phyloP scores from a whole-genome alignment of 1,140 invertebrate species.

The Aphelenchoides besseyi region DNA sequence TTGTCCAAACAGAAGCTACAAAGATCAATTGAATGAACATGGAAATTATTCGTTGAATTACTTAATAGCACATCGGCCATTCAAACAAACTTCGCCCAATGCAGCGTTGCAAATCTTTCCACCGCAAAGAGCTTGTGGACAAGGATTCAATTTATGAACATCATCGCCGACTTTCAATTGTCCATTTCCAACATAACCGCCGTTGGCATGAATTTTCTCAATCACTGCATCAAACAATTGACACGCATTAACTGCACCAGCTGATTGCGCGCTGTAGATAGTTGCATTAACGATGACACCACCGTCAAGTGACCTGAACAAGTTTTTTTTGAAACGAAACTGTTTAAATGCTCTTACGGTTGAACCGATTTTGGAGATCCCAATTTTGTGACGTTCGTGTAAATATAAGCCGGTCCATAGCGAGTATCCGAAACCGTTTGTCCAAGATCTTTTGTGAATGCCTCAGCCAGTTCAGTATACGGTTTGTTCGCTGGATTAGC shows the following conservation, averaged over 20 bases:
- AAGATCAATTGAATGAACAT: too few species aligned
- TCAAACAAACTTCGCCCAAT: slow-evolving; percentile 18
- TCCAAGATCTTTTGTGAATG: slow-evolving; percentile 5
- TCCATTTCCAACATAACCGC: background rate
- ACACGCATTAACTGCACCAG: slow-evolving; percentile 8
- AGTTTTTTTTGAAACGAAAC: background rate
- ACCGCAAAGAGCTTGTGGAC: slow-evolving; percentile 11
- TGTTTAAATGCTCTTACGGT: background rate
- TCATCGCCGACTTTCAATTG: slow-evolving; percentile 12
- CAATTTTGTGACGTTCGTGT: background rate
- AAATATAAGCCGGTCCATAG: slow-evolving; percentile 13
- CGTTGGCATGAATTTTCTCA: slow-evolving; percentile 8
- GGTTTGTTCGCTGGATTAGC: background rate
- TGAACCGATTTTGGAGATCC: slow-evolving; percentile 1
- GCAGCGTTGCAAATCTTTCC: slow-evolving; percentile 11
- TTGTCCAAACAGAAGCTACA: slow-evolving; percentile 6
- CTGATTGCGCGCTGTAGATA: background rate
- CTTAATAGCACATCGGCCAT: background rate
- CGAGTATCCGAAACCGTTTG: slow-evolving; percentile 4
- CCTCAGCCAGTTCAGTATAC: background rate
- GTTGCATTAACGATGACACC: background rate
- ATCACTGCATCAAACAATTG: slow-evolving; percentile 11
- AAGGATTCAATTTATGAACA: slow-evolving; percentile 15
- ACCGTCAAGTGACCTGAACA: background rate
- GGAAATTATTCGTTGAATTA: too few species aligned